A percentile compares a stretch with the other conserved stretches of the same genome.
These are phyloP conservation scores for Brachirus orientalis DNA, from an alignment of 2,113 vertebrate species.

Conservation along the genomic window DNA sequence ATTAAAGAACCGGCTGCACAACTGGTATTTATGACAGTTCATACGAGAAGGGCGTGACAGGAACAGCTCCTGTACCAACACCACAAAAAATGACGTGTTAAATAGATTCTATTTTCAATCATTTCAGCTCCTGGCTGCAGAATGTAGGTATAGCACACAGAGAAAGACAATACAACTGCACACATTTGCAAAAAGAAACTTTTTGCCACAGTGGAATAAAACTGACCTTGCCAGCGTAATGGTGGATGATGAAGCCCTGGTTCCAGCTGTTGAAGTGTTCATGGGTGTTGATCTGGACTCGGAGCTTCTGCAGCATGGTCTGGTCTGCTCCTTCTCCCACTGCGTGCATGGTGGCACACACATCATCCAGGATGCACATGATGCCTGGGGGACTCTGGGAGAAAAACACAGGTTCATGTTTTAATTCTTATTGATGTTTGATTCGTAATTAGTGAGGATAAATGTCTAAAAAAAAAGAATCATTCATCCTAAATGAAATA, in stretches of 20 bases:
- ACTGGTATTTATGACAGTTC: slow-evolving; percentile 63
- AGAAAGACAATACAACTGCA: no score
- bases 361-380: slow-evolving; percentile 96
- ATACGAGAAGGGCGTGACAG: slow-evolving; percentile 23
- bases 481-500: no score
- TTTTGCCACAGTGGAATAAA: neutral
- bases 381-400: slow-evolving; percentile 94
- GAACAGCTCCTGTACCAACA: slow-evolving; percentile 31
- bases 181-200: no score
- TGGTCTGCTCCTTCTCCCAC: slow-evolving; percentile 97
- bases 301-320: slow-evolving; percentile 95
- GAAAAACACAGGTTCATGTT: no score
- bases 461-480: neutral
- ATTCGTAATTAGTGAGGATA: neutral
- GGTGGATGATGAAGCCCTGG: slow-evolving; percentile 98
- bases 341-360: slow-evolving; percentile 98
- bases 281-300: slow-evolving; percentile 94
- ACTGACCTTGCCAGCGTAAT: slow-evolving; percentile 96
- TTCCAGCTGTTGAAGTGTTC: slow-evolving; percentile 99
- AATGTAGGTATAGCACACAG: no score
- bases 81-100: slow-evolving; percentile 52
- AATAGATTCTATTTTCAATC: slow-evolving; percentile 44
- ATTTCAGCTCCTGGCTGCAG: no score
- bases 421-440: no score
- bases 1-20: slow-evolving; percentile 48